Base-by-base conservation (phyloP, 2,888 invertebrate species). In the Luperina nickerlii region DNA sequence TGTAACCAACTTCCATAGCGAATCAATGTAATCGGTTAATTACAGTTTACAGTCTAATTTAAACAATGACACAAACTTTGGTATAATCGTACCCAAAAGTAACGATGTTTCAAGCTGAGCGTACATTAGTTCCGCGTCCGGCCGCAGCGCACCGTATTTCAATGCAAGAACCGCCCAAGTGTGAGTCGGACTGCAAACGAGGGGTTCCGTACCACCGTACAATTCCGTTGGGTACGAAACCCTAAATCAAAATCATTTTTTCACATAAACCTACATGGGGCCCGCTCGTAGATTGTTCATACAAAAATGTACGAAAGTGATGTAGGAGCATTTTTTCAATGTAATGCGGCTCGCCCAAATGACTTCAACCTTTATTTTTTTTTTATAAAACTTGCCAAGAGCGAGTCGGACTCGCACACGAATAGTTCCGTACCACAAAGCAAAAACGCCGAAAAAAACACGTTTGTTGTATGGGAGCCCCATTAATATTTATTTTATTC, bases 1-100 rank as follows among this genome's bases (percentile, higher is more conserved):
- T 15, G 15, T 74, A 42, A 66, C 57, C 48, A 32, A 74, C 15
- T 67, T 79, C 74, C 51, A n/a, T 51, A 45, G 2, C 60, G 15
- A 79, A 65, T 83, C 42, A 68, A 57, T 27, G 2, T 7, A 65
- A 75, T 82, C 38, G n/a, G 24, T 57, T 75, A 11, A 65, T 69
- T 65, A n/a, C n/a, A 32, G n/a, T 18, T 69, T 65, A 32, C 38
- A 42, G n/a, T 15, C 54, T 9, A 45, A 73, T 82, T 68, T 48
- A 63, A 5, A 15, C 45, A 57, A n/a, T 69, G 42, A 67, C 54
- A 54, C 62, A 13, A 6, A 54, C 24, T 62, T 48, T 68, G 18
- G 9, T 69, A 57, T 24, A 15, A 11, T 48, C 13, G 15, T 24
- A 24, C 0, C 9, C 32, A 42, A 63, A 57, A 79, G 79, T 80